Evolutionary conservation across 1,140 invertebrate species (phyloP), one percentile per base, ranked within the genome.

Genomic region (Neodiprion virginianus): DNA sequence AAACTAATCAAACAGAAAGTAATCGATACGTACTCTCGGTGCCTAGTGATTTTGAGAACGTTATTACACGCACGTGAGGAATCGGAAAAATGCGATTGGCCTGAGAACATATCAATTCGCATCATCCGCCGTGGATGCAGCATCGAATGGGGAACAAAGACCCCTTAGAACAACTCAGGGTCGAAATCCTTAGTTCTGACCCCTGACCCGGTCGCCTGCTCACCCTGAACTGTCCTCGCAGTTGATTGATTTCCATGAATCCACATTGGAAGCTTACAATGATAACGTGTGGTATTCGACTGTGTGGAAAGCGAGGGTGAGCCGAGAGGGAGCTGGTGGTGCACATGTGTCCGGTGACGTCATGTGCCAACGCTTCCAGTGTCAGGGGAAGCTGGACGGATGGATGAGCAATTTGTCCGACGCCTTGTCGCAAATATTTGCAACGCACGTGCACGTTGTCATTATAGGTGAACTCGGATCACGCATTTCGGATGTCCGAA

Each of bases 241-340:
- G 67, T 47, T 69, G 67, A 69, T 69, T 69, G 67, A 69, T 69
- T 69, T 69, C 9, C 40, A 69, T 69, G 11, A 69, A 69, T 69
- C 67, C 67, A 21, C 21, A 69, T 69, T 69, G 67, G 67, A 69
- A 69, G 67, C 21, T 69, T 69, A 69, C 67, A 69, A 69, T 69
- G 40, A 47, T 21, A 23, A 47, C 67, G 40, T 69, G 67, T 69
- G 67, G 67, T 21, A 61, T 61, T 61, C 53, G 53, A 14, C 53
- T 61, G 2, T 5, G 8, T 17, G 53, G 53, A 61, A 17, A 8
- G 53, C n/a, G 53, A 17, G n/a, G 11, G 11, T 61, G 3, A 61
- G n/a, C 53, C 8, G 8, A 14, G 53, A 61, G n/a, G 53, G 53
- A 17, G 28, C 61, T 14, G 21, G 23, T 12, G 14, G 11, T 12